A percentile compares a stretch with the other conserved stretches of the same genome.
Conservation (phyloP, 2,797 vertebrate species). For the Myioborus melanocephalus region DNA sequence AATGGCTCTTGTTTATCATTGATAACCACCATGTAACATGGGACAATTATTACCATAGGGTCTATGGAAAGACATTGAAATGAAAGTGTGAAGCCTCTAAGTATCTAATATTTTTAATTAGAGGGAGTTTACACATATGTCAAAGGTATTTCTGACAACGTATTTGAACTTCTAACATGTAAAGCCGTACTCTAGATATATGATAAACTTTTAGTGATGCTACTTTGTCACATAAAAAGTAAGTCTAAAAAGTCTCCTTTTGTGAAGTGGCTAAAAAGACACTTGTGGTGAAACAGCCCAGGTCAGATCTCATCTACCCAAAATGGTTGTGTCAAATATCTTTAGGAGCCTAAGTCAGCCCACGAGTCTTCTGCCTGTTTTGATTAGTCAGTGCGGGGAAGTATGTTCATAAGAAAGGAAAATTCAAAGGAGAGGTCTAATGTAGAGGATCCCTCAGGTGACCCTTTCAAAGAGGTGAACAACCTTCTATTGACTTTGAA, state of each 20-base stretch:
- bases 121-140: not conserved
- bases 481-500: not conserved
- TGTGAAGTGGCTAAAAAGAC: not conserved
- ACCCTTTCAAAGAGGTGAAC: not conserved
- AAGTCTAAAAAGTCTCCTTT: not conserved
- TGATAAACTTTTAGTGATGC: not conserved
- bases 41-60: not conserved
- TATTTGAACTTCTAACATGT: not conserved
- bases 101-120: not conserved
- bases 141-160: not conserved
- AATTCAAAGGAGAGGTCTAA: not conserved
- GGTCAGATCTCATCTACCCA: not conserved
- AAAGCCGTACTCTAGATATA: not conserved
- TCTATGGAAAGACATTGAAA: not conserved
- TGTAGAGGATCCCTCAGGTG: not conserved
- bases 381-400: not conserved
- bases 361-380: not conserved
- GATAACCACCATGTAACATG: not conserved
- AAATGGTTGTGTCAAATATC: not conserved
- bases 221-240: not conserved
- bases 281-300: not conserved
- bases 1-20: not conserved
- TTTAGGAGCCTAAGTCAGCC: not conserved
- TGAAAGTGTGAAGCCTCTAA: not conserved
- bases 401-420: not conserved